Conservation (phyloP, 1,140 invertebrate genomes). For the Spodoptera frugiperda region DNA sequence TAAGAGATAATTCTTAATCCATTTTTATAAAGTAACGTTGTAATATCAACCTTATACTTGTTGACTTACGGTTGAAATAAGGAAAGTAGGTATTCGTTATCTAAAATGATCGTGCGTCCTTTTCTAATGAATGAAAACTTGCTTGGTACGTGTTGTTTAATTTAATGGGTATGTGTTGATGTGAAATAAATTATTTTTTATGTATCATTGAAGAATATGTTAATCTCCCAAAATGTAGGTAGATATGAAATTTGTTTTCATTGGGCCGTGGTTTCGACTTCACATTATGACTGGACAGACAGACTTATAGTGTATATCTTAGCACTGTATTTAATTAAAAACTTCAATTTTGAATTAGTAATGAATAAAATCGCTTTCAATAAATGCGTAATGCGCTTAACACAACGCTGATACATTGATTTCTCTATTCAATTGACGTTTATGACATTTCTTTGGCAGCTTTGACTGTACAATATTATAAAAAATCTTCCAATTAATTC, state of each 20-base stretch:
- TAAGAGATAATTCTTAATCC: conserved; percentile 29
- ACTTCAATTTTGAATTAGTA: too few relatives aligned
- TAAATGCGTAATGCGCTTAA: too few relatives aligned
- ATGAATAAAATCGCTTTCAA: too few relatives aligned
- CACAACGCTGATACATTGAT: too few relatives aligned
- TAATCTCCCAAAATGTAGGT: conserved; percentile 17
- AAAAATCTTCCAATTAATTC: too few relatives aligned
- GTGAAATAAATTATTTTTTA: conserved; percentile 27
- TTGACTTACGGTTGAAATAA: conserved; percentile 1
- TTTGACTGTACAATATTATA: too few relatives aligned
- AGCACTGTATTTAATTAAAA: too few relatives aligned
- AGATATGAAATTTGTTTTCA: background rate
- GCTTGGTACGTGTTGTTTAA: conserved; percentile 8
- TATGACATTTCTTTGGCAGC: too few relatives aligned
- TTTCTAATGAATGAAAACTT: conserved; percentile 18
- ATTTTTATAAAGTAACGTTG: conserved; percentile 2
- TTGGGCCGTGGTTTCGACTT: background rate
- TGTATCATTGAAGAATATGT: conserved; percentile 2
- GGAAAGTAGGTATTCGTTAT: background rate
- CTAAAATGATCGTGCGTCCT: conserved; percentile 4
- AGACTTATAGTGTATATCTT: too few relatives aligned
- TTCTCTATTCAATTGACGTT: too few relatives aligned
- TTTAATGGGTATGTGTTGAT: background rate
- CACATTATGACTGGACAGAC: too few relatives aligned
- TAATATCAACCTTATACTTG: conserved; percentile 14